Conservation (phyloP, 2,797 vertebrate genomes). For the Gymnothorax reevesii region DNA sequence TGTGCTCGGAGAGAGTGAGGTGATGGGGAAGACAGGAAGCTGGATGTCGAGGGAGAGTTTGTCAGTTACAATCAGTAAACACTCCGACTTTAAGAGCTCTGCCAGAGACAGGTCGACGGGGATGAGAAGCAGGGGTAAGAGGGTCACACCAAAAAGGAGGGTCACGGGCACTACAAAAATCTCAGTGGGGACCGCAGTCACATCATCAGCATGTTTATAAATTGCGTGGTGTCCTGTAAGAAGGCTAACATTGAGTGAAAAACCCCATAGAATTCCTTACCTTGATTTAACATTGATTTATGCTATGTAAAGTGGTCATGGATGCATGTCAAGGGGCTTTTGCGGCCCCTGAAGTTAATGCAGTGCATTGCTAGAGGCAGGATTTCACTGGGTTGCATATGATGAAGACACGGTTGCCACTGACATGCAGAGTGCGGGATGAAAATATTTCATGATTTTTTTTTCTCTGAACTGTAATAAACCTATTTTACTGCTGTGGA, state of each 20-base stretch:
- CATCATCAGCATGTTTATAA: background rate
- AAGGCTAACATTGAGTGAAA: background rate
- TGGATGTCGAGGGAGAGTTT: slow-evolving; percentile 17
- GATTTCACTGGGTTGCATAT: background rate
- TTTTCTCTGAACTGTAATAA: background rate
- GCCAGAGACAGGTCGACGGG: background rate
- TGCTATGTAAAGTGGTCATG: background rate
- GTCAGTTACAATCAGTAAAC: slow-evolving; percentile 13
- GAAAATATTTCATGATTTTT: background rate
- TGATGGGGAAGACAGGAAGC: slow-evolving; percentile 66
- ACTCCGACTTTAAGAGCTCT: background rate
- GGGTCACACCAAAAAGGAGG: background rate
- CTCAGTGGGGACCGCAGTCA: background rate
- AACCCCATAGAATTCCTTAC: background rate
- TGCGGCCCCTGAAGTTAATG: background rate
- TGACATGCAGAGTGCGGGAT: background rate
- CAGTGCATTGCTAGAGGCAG: background rate
- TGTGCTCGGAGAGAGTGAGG: slow-evolving; percentile 67
- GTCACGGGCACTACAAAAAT: background rate
- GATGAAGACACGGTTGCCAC: background rate
- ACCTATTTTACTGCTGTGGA: background rate
- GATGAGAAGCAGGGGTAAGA: background rate
- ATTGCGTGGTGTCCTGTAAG: background rate
- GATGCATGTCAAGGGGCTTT: too few species aligned
- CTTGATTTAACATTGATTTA: background rate